phyloP scores from a whole-genome alignment of 2,113 vertebrate species.

The Anthoscopus minutus region DNA sequence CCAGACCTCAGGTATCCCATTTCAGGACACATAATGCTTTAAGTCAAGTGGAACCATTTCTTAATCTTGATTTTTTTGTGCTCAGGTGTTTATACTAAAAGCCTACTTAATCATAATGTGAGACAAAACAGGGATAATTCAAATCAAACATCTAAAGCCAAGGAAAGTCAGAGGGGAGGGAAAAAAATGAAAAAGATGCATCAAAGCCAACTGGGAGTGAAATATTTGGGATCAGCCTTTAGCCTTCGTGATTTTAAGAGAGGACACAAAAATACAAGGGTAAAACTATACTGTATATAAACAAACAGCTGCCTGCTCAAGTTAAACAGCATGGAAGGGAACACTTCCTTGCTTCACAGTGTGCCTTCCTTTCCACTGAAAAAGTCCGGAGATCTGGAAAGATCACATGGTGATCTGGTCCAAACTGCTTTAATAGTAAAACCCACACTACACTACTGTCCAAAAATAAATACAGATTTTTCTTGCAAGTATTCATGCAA shows the following conservation, averaged over 20 bases:
- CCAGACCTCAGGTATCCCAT: neutral
- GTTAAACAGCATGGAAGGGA: neutral
- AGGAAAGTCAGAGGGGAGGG: neutral
- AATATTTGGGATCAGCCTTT: neutral
- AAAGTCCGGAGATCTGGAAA: neutral
- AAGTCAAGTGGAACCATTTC: slow-evolving; percentile 2
- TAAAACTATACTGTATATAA: neutral
- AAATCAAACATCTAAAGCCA: neutral
- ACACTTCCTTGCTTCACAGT: neutral
- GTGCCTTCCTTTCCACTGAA: neutral
- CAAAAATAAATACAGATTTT: neutral
- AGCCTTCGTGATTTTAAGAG: neutral
- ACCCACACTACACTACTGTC: neutral
- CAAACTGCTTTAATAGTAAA: neutral
- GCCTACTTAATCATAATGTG: neutral
- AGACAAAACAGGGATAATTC: neutral
- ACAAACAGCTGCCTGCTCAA: neutral
- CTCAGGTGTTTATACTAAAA: slow-evolving; percentile 35
- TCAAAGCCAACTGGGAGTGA: neutral
- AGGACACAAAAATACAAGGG: neutral
- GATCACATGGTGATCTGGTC: neutral
- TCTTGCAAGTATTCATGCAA: neutral
- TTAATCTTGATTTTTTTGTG: slow-evolving; percentile 13
- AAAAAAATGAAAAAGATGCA: rapidly evolving
- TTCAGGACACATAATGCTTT: neutral